Base-by-base conservation (phyloP, 1,140 invertebrate genomes). In the Zaprionus inermis region DNA sequence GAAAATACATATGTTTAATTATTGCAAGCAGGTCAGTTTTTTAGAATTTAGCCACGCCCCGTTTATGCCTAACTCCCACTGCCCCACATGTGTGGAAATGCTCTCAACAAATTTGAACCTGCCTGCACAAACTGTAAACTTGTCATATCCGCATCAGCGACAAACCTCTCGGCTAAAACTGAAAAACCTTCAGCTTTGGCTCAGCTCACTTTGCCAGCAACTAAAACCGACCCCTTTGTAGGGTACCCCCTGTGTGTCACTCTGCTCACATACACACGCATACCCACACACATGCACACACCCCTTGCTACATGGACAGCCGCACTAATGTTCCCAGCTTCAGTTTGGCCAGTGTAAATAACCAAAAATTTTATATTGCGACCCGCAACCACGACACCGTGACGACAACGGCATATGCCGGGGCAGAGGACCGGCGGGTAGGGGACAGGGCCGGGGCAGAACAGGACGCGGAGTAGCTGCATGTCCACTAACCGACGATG, bases 341-440 rank as follows among this genome's bases (percentile, higher is more conserved):
- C 67, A 68, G 54, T 67, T 44, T 66, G 63, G 46, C 57, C 44
- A 75, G 72, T 74, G 77, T 78, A 79, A 85, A 85, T 85, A 81
- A 82, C 83, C 82, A 82, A 78, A 85, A 86, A 79, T 86, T 71
- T 56, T 88, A 88, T 82, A 88, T 88, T 65, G 79, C 72, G 76
- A 57, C 36, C 66, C 76, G 70, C 67, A 86, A 77, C 83, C 83
- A 79, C 83, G 76, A 86, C 78, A 86, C 79, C 82, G 82, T 86
- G 82, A 86, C 82, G 77, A 76, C 69, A 73, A 54, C 52, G 73
- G 72, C 83, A 86, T 70, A 72, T 86, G 82, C 67, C 81, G 66
- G 49, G 74, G 66, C 58, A 65, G 32, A 14, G 7, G 12, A 34
- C 34, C 36, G 46, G 56, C 49, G 54, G 41, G 46, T n/a, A 60